Percentiles rank a stretch among this genome's conserved stretches.
Evolutionary conservation across 2,797 vertebrate species (phyloP).

Genomic region (Sarcoramphus papa): DNA sequence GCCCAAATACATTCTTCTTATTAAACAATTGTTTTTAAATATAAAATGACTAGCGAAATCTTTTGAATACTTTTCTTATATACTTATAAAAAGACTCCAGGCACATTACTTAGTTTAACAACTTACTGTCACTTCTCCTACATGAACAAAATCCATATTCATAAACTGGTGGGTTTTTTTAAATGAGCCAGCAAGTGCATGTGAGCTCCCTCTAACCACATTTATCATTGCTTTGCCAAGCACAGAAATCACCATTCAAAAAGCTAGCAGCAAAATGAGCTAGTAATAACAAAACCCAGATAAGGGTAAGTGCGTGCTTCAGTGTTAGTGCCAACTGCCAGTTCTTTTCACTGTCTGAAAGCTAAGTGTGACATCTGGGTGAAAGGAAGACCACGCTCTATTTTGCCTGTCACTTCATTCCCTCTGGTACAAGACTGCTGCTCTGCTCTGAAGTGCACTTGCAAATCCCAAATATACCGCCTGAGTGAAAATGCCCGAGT

Average conservation of each 20-base stretch:
- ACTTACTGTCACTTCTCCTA: background rate
- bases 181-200: background rate
- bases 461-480: background rate
- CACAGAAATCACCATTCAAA: background rate
- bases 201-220: background rate
- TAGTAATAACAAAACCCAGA: background rate
- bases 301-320: background rate
- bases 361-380: conserved; percentile 35
- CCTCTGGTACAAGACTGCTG: background rate
- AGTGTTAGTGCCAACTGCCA: background rate
- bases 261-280: background rate
- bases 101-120: background rate
- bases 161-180: background rate
- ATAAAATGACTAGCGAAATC: background rate
- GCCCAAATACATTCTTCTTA: background rate
- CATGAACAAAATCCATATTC: conserved; percentile 12
- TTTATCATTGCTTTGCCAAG: background rate
- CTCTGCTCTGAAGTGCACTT: background rate
- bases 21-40: background rate
- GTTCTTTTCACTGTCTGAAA: background rate
- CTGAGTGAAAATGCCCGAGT: background rate
- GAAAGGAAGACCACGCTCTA: background rate
- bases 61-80: background rate
- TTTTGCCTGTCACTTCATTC: conserved; percentile 27
- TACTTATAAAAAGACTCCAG: background rate